Conservation (phyloP, 2,797 vertebrate genomes). For the Chelon auratus region DNA sequence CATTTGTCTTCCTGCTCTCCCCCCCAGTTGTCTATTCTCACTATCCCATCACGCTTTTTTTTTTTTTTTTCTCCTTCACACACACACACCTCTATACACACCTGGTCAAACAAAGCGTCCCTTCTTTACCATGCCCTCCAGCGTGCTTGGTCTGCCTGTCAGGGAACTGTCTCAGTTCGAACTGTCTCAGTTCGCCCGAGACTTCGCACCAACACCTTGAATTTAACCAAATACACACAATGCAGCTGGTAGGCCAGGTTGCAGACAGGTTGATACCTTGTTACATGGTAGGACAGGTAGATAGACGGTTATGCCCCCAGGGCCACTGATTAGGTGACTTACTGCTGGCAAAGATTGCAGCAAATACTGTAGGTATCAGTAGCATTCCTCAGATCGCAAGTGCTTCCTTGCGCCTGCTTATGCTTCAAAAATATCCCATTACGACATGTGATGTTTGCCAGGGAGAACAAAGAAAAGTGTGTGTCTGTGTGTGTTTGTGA, state of each 20-base stretch:
- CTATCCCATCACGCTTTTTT: conserved; percentile 1
- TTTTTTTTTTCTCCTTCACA: neutral
- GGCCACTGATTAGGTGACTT: conserved; percentile 55
- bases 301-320: conserved; percentile 52
- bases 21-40: conserved; percentile 12
- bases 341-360: conserved; percentile 23
- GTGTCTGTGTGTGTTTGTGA: conserved; percentile 26
- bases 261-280: conserved; percentile 32
- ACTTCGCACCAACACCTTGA: conserved; percentile 37
- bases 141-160: conserved; percentile 57
- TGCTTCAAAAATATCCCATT: conserved; percentile 24
- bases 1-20: conserved; percentile 41
- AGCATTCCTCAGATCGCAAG: conserved; percentile 26
- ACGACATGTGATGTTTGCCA: neutral
- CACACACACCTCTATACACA: conserved; percentile 39
- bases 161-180: conserved; percentile 43
- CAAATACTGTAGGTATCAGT: conserved; percentile 16
- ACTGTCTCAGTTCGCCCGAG: too few species aligned
- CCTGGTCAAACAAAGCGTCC: conserved; percentile 65
- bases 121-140: conserved; percentile 67
- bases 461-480: neutral
- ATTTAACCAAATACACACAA: conserved; percentile 49
- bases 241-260: conserved; percentile 15
- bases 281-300: conserved; percentile 36
- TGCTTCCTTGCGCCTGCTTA: conserved; percentile 19